Evolutionary conservation across 2,113 vertebrate species (phyloP), one percentile per base, ranked within the genome.

Genomic region (Zapus hudsonius): DNA sequence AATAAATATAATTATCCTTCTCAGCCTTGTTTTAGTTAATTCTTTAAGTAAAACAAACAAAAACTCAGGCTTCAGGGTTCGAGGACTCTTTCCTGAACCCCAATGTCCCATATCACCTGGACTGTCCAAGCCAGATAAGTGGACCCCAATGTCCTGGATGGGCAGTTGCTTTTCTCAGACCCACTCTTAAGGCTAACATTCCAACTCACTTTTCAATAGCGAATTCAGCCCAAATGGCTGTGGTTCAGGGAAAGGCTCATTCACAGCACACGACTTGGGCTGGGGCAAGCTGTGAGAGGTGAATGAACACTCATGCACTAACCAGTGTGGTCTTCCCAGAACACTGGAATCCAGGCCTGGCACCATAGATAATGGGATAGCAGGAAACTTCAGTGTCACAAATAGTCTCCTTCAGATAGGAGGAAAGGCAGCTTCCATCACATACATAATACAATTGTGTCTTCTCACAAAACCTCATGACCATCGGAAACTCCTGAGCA

Each of bases 291-390:
- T 55, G 9, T 5, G 23, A 55, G 52, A 84, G 42, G 31, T 33
- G 47, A 57, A 1, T 0, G 6, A 33, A 36, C 27, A 1, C 42
- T 2, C 17, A 22, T 63, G 17, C 0, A 0, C 2, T 44, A 36
- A 31, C 36, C 9, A 15, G 3, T 2, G 2, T 2, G 5, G 42
- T 33, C n/a, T 47, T 87, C 63, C 40, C 13, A 1, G 9, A 92
- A 70, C 31, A 20, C 8, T 1, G 0, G 86, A 9, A 52, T 13
- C 25, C 20, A 75, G 20, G 57, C n/a, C 63, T 10, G 3, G 78
- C 23, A 10, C 5, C 27, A 12, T 87, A 72, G 59, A 33, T 19
- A 79, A 25, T 2, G 1, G 0, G 8, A 29, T 6, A 44, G n/a
- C n/a, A 29, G 31, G 40, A 80, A 88, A 80, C 22, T 0, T 17